Percentiles rank a stretch among this genome's conserved stretches.
These are phyloP conservation scores for Abscondita cerata DNA, from an alignment of 2,888 invertebrate genomes.

Conservation along the genomic window DNA sequence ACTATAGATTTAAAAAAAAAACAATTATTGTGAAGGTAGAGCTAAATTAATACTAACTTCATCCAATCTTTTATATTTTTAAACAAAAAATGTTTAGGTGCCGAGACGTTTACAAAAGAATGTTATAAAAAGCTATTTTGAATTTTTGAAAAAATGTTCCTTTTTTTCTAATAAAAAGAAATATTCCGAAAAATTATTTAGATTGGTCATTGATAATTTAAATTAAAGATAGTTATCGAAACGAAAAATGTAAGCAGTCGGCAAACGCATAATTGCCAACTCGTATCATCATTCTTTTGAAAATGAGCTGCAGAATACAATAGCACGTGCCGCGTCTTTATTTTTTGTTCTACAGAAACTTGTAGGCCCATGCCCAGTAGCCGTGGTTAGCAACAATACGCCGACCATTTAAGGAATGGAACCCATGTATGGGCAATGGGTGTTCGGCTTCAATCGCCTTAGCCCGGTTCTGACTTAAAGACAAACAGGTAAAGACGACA, in stretches of 20 bases:
- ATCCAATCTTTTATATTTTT: too few species aligned
- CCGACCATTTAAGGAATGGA: constrained; percentile 53
- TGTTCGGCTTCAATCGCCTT: constrained; percentile 45
- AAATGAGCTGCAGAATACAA: constrained; percentile 47
- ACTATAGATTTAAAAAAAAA: too few species aligned
- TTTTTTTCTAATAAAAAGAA: too few species aligned
- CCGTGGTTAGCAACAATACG: constrained; percentile 49
- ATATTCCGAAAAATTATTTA: too few species aligned
- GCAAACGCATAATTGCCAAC: constrained; percentile 30
- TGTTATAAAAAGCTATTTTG: too few species aligned
- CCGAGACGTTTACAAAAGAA: too few species aligned
- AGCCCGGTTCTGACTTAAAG: constrained; percentile 50
- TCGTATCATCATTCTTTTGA: constrained; percentile 21
- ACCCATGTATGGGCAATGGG: constrained; percentile 54
- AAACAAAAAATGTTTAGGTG: too few species aligned
- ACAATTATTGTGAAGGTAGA: too few species aligned
- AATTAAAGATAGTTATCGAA: too few species aligned
- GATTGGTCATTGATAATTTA: too few species aligned
- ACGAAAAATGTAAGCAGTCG: constrained; percentile 14
- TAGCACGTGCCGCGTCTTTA: constrained; percentile 54
- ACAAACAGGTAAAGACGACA: constrained; percentile 44
- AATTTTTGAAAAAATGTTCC: too few species aligned
- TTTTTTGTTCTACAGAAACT: constrained; percentile 43
- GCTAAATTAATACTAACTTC: too few species aligned
- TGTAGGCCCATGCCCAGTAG: constrained; percentile 52